phyloP scores from a whole-genome alignment of 2,888 invertebrate species.

The Mystacides longicornis region DNA sequence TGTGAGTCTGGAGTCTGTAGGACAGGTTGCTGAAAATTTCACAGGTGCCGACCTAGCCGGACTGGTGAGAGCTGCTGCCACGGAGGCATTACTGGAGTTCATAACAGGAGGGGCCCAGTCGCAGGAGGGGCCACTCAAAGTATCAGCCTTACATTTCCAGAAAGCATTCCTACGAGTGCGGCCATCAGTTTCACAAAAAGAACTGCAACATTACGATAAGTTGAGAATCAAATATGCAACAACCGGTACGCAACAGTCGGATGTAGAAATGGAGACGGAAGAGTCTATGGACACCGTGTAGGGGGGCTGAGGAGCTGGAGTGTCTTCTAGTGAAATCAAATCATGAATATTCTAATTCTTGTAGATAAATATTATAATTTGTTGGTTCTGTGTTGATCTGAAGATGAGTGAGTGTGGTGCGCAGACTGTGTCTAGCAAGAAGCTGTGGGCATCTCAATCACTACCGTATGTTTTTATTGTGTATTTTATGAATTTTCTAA shows the following conservation, averaged over 20 bases:
- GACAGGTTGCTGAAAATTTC: constrained; percentile 65
- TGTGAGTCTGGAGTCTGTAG: constrained; percentile 67
- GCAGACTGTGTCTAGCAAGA: no score
- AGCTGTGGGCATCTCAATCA: no score
- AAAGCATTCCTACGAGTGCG: constrained; percentile 70
- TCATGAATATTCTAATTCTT: no score
- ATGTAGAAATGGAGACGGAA: constrained; percentile 51
- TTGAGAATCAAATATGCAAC: constrained; percentile 60
- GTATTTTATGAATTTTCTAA: no score
- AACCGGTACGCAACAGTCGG: constrained; percentile 42
- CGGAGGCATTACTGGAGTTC: constrained; percentile 70
- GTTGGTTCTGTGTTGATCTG: no score
- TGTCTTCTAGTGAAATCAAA: no score
- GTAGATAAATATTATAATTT: no score
- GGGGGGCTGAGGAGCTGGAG: no score
- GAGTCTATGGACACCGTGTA: constrained; percentile 47
- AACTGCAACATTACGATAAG: constrained; percentile 69
- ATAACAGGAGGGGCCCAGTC: constrained; percentile 47
- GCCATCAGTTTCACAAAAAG: constrained; percentile 81
- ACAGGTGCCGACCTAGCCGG: constrained; percentile 93
- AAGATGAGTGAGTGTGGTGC: no score
- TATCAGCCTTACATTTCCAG: constrained; percentile 66
- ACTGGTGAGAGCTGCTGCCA: constrained; percentile 79
- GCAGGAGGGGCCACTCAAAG: constrained; percentile 50
- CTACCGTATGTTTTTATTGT: no score